phyloP scores from a whole-genome alignment of 2,797 vertebrate genomes.

The Enteromius treurensis region DNA sequence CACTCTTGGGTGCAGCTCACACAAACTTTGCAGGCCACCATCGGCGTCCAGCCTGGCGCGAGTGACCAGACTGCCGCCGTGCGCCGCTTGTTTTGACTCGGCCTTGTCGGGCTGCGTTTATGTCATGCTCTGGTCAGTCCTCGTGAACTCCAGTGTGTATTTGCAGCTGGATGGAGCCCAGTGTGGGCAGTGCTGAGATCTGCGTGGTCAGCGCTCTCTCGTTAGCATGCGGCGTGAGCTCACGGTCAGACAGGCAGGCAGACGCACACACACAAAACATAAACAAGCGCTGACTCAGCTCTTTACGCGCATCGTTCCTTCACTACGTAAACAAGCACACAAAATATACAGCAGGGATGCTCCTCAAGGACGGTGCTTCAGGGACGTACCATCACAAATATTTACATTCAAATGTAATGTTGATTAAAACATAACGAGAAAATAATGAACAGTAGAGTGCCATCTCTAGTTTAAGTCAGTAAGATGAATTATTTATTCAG shows the following conservation, averaged over 20 bases:
- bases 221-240: slow-evolving; percentile 50
- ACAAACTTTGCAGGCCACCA: slow-evolving; percentile 51
- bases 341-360: neutral
- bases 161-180: slow-evolving; percentile 16
- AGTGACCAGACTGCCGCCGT: slow-evolving; percentile 38
- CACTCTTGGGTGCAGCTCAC: slow-evolving; percentile 56
- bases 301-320: neutral
- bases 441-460: too few species aligned
- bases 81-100: slow-evolving; percentile 25
- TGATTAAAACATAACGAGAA: neutral
- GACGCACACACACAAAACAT: slow-evolving; percentile 20
- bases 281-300: slow-evolving; percentile 31
- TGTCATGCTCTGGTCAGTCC: slow-evolving; percentile 31
- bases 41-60: slow-evolving; percentile 41
- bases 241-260: slow-evolving; percentile 42
- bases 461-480: neutral
- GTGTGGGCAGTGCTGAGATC: slow-evolving; percentile 1
- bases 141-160: slow-evolving; percentile 9
- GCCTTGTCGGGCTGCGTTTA: slow-evolving; percentile 20
- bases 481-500: neutral
- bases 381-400: neutral
- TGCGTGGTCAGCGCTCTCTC: slow-evolving; percentile 48
- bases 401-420: neutral
- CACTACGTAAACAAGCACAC: slow-evolving; percentile 1
- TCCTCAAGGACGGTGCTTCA: neutral